Evolutionary conservation across 2,888 invertebrate genomes (phyloP).

Genomic region (Parnassius orleans): DNA sequence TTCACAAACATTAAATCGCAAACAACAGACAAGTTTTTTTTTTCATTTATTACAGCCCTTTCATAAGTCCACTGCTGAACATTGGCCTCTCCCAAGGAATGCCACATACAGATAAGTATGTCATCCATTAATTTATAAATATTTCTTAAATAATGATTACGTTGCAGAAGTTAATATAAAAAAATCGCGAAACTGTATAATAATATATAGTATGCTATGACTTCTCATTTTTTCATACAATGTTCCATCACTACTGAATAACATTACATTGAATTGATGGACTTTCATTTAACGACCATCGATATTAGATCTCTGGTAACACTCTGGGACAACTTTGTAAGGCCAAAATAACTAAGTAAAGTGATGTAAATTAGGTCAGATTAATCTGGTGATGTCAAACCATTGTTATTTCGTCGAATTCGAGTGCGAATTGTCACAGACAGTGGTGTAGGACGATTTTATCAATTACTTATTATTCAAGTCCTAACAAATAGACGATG

Average conservation of each 20-base stretch:
- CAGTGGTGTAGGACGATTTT: constrained; percentile 63
- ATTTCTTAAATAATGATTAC: too few relatives aligned
- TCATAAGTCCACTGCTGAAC: too few relatives aligned
- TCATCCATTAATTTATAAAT: too few relatives aligned
- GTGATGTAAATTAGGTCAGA: constrained; percentile 43
- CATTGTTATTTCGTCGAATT: constrained; percentile 69
- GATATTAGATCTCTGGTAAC: constrained; percentile 44
- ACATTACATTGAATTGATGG: constrained; percentile 70
- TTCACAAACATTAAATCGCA: too few relatives aligned
- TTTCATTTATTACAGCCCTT: too few relatives aligned
- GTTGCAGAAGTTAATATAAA: too few relatives aligned
- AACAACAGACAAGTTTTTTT: too few relatives aligned
- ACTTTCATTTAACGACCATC: constrained; percentile 56
- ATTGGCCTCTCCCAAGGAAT: too few relatives aligned
- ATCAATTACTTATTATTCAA: constrained; percentile 72
- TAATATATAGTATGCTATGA: too few relatives aligned
- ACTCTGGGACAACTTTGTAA: constrained; percentile 43
- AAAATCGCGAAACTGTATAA: too few relatives aligned
- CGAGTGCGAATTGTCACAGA: constrained; percentile 75
- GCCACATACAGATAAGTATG: too few relatives aligned
- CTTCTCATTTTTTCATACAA: too few relatives aligned
- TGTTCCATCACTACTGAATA: constrained; percentile 69
- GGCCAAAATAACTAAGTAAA: constrained; percentile 37
- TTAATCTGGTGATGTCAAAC: constrained; percentile 49
- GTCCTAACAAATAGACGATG: constrained; percentile 61